These are phyloP conservation scores for Mizuhopecten yessoensis DNA, from an alignment of 1,140 invertebrate genomes.

Conservation along the genomic window DNA sequence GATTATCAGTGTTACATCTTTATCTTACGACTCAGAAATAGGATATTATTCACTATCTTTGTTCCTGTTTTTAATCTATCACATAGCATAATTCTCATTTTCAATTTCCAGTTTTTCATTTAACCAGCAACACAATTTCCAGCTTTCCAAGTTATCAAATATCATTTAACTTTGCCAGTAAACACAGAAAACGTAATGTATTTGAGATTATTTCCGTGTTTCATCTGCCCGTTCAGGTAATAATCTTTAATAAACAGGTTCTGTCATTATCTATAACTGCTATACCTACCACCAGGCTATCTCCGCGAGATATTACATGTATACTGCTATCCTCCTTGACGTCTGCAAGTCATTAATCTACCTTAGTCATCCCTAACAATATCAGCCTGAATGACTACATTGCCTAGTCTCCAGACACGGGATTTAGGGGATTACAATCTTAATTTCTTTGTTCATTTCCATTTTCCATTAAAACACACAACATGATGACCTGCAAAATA, in stretches of 20 bases:
- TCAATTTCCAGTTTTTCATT: slow-evolving; percentile 30
- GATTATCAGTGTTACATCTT: background rate
- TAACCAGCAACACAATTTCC: background rate
- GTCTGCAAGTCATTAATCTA: background rate
- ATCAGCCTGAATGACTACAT: background rate
- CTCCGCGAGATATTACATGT: background rate
- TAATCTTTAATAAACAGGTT: slow-evolving; percentile 1
- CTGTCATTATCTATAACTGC: background rate
- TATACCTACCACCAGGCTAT: background rate
- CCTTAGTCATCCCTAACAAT: too few species aligned
- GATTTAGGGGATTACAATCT: background rate
- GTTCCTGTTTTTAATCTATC: background rate
- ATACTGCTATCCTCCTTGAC: background rate
- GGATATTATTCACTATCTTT: background rate
- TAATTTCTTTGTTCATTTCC: slow-evolving; percentile 29
- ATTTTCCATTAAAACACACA: slow-evolving; percentile 29
- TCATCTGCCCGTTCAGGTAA: background rate
- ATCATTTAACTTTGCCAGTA: slow-evolving; percentile 6
- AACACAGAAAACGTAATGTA: slow-evolving; percentile 35
- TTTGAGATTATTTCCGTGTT: slow-evolving; percentile 14
- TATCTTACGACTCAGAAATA: background rate
- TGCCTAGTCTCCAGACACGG: slow-evolving; percentile 15
- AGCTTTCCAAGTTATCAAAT: slow-evolving; percentile 25
- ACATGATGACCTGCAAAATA: slow-evolving; percentile 34
- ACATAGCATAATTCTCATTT: background rate